These are phyloP conservation scores for Apis laboriosa DNA, from an alignment of 1,140 invertebrate species.

Conservation along the genomic window DNA sequence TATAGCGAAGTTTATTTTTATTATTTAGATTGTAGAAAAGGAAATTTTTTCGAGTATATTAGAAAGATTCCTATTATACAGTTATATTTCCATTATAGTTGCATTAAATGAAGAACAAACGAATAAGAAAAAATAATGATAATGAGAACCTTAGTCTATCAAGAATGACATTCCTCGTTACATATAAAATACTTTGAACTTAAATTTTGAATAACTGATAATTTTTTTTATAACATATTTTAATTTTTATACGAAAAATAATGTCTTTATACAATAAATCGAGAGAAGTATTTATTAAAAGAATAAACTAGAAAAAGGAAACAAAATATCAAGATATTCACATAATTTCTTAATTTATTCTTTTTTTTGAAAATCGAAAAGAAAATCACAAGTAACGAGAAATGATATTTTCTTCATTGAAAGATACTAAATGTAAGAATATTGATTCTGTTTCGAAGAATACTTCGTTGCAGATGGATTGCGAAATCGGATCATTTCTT, in stretches of 20 bases:
- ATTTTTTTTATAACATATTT: conserved; percentile 65
- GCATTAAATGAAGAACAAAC: conserved; percentile 6
- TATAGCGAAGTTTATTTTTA: conserved; percentile 77
- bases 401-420: background rate
- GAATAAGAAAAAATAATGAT: background rate
- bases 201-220: conserved; percentile 30
- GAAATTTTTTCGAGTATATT: conserved; percentile 45
- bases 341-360: conserved; percentile 32
- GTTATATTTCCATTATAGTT: conserved; percentile 59
- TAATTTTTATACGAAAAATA: conserved; percentile 58
- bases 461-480: background rate
- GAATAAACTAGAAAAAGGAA: conserved; percentile 40
- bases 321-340: conserved; percentile 32
- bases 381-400: conserved; percentile 15
- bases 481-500: background rate
- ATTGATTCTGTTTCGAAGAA: background rate
- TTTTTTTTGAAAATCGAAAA: conserved; percentile 26
- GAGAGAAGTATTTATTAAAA: conserved; percentile 40
- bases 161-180: conserved; percentile 55
- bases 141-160: background rate
- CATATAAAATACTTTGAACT: conserved; percentile 24
- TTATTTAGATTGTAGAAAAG: conserved; percentile 70
- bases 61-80: conserved; percentile 48
- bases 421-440: background rate
- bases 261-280: conserved; percentile 66